Base-by-base conservation (phyloP, 2,888 invertebrate genomes). In the Seladonia tumulorum region DNA sequence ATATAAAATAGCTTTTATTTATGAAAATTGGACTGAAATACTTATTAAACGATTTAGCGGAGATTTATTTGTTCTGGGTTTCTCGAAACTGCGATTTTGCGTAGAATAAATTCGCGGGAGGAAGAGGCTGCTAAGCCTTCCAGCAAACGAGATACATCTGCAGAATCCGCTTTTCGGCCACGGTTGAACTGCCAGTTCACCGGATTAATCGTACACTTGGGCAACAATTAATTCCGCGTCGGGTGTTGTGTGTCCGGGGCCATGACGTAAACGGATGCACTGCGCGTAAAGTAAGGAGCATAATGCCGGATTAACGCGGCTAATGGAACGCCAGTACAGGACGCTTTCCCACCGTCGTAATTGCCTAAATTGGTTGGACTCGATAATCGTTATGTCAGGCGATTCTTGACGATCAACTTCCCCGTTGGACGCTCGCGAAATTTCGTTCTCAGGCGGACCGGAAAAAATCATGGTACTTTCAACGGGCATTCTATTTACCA, bases 341-440 rank as follows among this genome's bases (percentile, higher is more conserved):
- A 81, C 87, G 90, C 90, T 93, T 93, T 94, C 93, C 92, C 93
- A 93, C 93, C 90, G 85, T 80, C 80, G 87, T 93, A 94, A 94
- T 94, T 94, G 93, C 87, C 90, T 92, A 91, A 94, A 94, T 94
- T 94, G 93, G 91, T 87, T 86, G 88, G 91, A 90, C 93, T 90
- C 93, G 92, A 93, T 93, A 93, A 93, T 92, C 92, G 86, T 93
- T 93, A 90, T 91, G 90, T 92, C 82, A 81, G 80, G 82, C 66
- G 76, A 66, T 82, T 75, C 81, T 79, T 79, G 74, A 81, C 86
- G 77, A 80, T 82, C 77, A 82, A 86, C 87, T 82, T 86, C 86
- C 86, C 79, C 75, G 77, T 82, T 75, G 70, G 47, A 49, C 70
- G n/a, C 60, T 73, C 45, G 82, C 45, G 76, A 70, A 81, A 85